Evolutionary conservation across 2,113 vertebrate species (phyloP), one percentile per base, ranked within the genome.

Genomic region (Nyctereutes procyonoides): DNA sequence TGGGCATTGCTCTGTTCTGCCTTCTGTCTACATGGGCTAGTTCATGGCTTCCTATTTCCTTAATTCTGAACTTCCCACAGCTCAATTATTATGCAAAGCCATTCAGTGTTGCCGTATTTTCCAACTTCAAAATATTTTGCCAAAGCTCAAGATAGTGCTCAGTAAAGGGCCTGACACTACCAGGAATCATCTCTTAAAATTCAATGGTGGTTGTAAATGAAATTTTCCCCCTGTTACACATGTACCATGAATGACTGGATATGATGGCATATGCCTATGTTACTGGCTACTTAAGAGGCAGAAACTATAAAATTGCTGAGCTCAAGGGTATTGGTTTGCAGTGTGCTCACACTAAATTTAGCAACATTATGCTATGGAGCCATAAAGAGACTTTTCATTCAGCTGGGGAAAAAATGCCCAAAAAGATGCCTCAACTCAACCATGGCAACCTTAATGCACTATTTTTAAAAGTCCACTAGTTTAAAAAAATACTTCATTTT

Each of bases 341-440:
- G 16, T 77, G 38, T 35, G 60, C 43, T 93, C 76, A 82, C 43
- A 63, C 82, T 95, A 97, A 93, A 96, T 98, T 89, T 96, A 98
- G 88, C 24, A 90, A 95, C 77, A 76, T 86, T 63, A 30, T 84
- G 56, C 38, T 55, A 38, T 38, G 15, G 13, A 83, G 30, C 53
- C 90, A 91, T 69, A 76, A 96, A 83, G 79, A 95, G 43, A 81
- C 77, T 96, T 93, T 32, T 90, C 79, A 81, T 87, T 55, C 51
- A 32, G 24, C 48, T 79, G 32, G 26, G 81, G 32, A 9, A 76
- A 94, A 97, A 90, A 58, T 86, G 24, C 80, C 92, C 53, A 69
- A 63, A 93, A 92, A 67, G 32, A 81, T 87, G 43, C 35, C 93
- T 93, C n/a, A 85, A 22, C 19, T 94, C 53, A 88, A 94, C 38